phyloP scores from a whole-genome alignment of 2,888 invertebrate genomes.

The Orthonevra nobilis region DNA sequence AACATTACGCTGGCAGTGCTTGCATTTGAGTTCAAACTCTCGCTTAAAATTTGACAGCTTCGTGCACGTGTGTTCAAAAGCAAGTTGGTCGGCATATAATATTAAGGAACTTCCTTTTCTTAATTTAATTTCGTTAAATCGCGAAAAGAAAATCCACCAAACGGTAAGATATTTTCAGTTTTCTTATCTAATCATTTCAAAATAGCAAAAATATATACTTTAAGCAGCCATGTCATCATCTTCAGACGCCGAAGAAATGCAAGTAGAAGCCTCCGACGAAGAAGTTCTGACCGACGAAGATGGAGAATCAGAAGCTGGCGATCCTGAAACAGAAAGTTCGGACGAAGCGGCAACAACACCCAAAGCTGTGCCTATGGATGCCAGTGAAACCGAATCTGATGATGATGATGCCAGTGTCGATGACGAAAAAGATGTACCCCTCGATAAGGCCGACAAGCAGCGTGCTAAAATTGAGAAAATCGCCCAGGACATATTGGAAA shows the following conservation, averaged over 20 bases:
- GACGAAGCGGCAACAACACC: background rate
- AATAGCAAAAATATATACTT: background rate
- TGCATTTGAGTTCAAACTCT: background rate
- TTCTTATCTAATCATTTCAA: background rate
- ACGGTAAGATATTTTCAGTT: background rate
- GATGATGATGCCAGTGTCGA: slow-evolving; percentile 60
- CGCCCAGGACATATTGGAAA: slow-evolving; percentile 62
- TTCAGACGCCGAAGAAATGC: slow-evolving; percentile 20
- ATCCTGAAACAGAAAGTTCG: slow-evolving; percentile 8
- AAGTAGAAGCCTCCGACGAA: slow-evolving; percentile 16
- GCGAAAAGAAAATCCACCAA: background rate
- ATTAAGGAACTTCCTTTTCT: background rate
- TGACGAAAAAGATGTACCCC: slow-evolving; percentile 12
- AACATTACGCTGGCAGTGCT: background rate
- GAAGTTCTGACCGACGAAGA: slow-evolving; percentile 18
- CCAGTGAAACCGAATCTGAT: slow-evolving; percentile 76
- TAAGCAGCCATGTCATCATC: slow-evolving; percentile 50
- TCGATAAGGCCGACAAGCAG: no score
- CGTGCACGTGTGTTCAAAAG: slow-evolving; percentile 34
- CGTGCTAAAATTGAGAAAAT: background rate
- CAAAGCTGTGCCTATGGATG: slow-evolving; percentile 49
- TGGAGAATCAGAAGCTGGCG: slow-evolving; percentile 12
- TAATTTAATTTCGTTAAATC: background rate
- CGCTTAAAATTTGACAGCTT: slow-evolving; percentile 5
- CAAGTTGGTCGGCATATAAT: no score